These are phyloP conservation scores for Penelope pileata DNA, from an alignment of 2,113 vertebrate genomes.

Conservation along the genomic window DNA sequence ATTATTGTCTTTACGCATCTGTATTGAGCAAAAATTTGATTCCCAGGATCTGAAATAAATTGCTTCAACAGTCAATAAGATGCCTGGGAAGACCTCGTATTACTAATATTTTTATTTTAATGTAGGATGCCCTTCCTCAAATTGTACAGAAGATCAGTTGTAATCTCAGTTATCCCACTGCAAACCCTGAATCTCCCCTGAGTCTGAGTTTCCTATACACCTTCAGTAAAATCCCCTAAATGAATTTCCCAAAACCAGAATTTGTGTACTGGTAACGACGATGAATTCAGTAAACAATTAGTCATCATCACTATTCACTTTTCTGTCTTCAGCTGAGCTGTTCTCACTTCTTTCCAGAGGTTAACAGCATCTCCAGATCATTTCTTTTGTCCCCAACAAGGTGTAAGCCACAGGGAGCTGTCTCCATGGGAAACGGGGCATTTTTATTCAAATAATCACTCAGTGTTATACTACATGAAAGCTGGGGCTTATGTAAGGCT, in stretches of 20 bases:
- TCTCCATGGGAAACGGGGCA: not conserved
- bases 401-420: not conserved
- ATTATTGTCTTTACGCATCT: not conserved
- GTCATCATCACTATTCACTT: not conserved
- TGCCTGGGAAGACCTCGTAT: not conserved
- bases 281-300: not conserved
- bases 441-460: not conserved
- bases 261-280: not conserved
- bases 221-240: not conserved
- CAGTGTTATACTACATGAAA: not conserved
- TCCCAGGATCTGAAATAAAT: not conserved
- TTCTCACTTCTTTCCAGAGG: not conserved
- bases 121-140: not conserved
- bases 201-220: not conserved
- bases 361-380: not conserved
- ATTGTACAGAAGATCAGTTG: not conserved
- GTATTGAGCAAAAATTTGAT: not conserved
- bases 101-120: not conserved
- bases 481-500: not conserved
- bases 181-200: not conserved
- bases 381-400: constrained; percentile 39
- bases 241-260: not conserved
- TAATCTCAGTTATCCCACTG: not conserved
- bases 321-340: not conserved
- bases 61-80: not conserved